Evolutionary conservation across 2,797 vertebrate genomes (phyloP), one percentile per base, ranked within the genome.

Genomic region (Pelodytes ibericus): DNA sequence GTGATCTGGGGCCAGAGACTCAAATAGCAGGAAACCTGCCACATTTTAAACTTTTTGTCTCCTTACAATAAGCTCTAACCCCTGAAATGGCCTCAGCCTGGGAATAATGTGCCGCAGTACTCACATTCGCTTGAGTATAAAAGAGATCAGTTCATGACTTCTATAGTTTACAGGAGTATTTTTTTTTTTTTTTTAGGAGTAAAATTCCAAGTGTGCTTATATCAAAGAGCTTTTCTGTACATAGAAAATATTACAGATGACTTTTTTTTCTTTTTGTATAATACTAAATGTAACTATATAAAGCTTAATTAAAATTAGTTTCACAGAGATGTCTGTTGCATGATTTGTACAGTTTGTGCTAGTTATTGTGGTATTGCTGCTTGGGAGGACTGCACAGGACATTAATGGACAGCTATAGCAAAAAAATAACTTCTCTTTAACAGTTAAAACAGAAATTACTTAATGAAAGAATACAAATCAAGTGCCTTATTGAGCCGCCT

Each of bases 221-320:
- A 63, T 71, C 71, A 76, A 44, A 71, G 24, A 36, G 41, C 62
- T n/a, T 59, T 70, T 26, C 39, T 41, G 89, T 92, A 92, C 83
- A 90, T 90, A 89, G 81, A 69, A 83, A 56, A 10, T 71, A 80
- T 76, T 81, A 81, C 76, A 13, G 25, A 66, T 78, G 72, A 41
- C 57, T 0, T 65, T n/a, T n/a, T n/a, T 78, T 88, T 86, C 51
- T 44, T 79, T 84, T 88, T 91, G 87, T 91, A 90, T 25, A 86
- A 83, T 86, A 27, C 83, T 86, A 80, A 80, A 84, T 80, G 59
- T 83, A 83, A 31, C 80, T 86, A 86, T 74, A 75, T 86, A 82
- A 84, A 84, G 80, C 76, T 39, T 83, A 83, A 91, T 87, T 89
- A 87, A 91, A 89, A 80, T 67, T 77, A 1, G 16, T 85, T 89